Evolutionary conservation across 2,888 invertebrate genomes (phyloP), one percentile per base, ranked within the genome.

Genomic region (Ferdinandea cuprea): DNA sequence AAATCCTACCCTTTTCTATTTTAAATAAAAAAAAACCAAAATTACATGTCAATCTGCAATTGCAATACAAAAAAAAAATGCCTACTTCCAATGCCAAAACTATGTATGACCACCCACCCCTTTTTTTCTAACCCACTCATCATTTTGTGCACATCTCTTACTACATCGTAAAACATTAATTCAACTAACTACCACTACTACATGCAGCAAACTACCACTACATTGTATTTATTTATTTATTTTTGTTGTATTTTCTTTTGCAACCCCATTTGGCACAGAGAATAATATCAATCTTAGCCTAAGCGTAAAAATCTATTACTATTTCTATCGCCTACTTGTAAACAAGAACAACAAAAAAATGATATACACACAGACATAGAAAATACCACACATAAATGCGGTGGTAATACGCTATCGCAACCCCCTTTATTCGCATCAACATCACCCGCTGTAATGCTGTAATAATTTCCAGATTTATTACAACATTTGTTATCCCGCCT

Each of bases 391-490:
- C 61, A 80, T 74, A 68, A 68, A 61, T 73, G 72, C 59, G 65
- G 59, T 78, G 52, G 65, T 65, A 59, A 54, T 69, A 52, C n/a
- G n/a, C 50, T 37, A 69, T 66, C 73, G 42, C 30, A 59, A 69
- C 78, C 63, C 58, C 56, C 42, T 50, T 66, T 40, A 19, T 28
- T 54, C 61, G 35, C 30, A 30, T 50, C 32, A 28, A 25, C 68
- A 77, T 59, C 74, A 65, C 66, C 66, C 66, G 54, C 54, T 59
- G 61, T 76, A 81, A 81, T 81, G 81, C 76, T 81, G 81, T 81
- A 81, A 81, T 81, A 81, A 81, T 81, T 81, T 81, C 59, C 81
- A 76, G 81, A 81, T 81, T 81, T 81, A 81, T 81, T 81, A 81
- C 76, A 81, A 81, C 81, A 81, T 81, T 81, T 81, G 76, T 81